Evolutionary conservation across 2,888 invertebrate species (phyloP).

Genomic region (Hanleya hanleyi): DNA sequence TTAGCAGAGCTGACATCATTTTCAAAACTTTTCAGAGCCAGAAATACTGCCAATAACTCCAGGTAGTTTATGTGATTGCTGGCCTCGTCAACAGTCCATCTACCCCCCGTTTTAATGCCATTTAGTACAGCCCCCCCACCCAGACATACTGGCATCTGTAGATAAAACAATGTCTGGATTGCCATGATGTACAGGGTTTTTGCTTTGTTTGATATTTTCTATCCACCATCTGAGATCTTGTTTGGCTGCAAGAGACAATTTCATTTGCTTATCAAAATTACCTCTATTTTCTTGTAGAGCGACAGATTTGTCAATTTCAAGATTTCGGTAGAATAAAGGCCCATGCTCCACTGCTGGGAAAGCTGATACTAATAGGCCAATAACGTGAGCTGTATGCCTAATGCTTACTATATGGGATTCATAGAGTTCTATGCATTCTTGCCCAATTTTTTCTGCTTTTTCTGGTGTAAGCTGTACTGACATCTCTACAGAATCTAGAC

Average conservation of each 20-base stretch:
- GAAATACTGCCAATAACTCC: constrained; percentile 6
- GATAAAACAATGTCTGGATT: neutral
- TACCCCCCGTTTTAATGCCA: constrained; percentile 4
- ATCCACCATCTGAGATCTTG: constrained; percentile 14
- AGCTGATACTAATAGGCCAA: constrained; percentile 13
- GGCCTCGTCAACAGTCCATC: constrained; percentile 1
- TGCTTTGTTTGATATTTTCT: neutral
- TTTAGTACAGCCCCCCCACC: constrained; percentile 14
- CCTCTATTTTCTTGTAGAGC: neutral
- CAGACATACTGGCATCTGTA: constrained; percentile 1
- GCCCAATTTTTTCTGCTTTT: neutral
- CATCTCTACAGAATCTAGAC: neutral
- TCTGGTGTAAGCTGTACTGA: neutral
- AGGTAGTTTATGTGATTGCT: constrained; percentile 7
- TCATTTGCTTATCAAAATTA: constrained; percentile 3
- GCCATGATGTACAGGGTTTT: neutral
- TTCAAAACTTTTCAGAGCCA: constrained; percentile 3
- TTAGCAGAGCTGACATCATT: neutral
- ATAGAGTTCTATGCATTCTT: neutral
- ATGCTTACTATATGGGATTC: neutral
- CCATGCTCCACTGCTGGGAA: constrained; percentile 14
- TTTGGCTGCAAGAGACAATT: neutral
- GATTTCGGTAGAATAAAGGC: constrained; percentile 4
- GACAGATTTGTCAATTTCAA: constrained; percentile 1
- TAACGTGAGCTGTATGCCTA: neutral